These are phyloP conservation scores for Cyprinodon diabolis DNA, from an alignment of 2,797 vertebrate species.

Conservation along the genomic window DNA sequence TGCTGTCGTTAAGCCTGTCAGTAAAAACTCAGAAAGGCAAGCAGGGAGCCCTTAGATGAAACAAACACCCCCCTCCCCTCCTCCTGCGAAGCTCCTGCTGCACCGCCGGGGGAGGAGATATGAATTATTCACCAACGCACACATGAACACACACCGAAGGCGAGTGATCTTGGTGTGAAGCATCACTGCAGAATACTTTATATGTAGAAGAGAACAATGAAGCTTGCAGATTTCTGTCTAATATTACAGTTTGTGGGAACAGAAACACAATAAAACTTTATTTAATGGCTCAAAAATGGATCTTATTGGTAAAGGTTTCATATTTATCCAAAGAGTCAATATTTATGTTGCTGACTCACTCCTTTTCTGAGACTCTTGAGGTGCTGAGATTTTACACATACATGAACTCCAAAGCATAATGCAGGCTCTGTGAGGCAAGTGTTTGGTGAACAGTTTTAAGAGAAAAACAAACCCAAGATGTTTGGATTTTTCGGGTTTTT, in stretches of 20 bases:
- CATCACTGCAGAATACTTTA: constrained; percentile 8
- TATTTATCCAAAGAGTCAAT: too few species aligned
- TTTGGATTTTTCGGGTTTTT: too few species aligned
- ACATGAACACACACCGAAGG: constrained; percentile 9
- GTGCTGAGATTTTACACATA: too few species aligned
- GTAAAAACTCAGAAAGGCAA: constrained; percentile 33
- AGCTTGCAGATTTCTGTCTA: background rate
- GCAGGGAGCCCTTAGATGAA: constrained; percentile 48
- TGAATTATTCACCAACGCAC: constrained; percentile 60
- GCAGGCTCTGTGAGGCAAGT: too few species aligned
- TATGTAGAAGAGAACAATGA: background rate
- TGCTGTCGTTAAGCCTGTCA: constrained; percentile 26
- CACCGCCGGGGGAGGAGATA: constrained; percentile 24
- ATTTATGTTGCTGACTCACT: too few species aligned
- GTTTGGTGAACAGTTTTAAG: too few species aligned
- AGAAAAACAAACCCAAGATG: too few species aligned
- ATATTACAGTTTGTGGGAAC: background rate
- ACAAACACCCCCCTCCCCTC: constrained; percentile 33
- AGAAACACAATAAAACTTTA: background rate
- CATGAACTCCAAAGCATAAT: too few species aligned
- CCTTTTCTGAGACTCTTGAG: too few species aligned
- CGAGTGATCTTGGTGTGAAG: background rate
- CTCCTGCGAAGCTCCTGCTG: constrained; percentile 8
- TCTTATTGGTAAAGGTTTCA: too few species aligned
- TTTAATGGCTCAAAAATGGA: too few species aligned